Evolutionary conservation across 2,888 invertebrate genomes (phyloP).

Genomic region (Doris montereyensis): DNA sequence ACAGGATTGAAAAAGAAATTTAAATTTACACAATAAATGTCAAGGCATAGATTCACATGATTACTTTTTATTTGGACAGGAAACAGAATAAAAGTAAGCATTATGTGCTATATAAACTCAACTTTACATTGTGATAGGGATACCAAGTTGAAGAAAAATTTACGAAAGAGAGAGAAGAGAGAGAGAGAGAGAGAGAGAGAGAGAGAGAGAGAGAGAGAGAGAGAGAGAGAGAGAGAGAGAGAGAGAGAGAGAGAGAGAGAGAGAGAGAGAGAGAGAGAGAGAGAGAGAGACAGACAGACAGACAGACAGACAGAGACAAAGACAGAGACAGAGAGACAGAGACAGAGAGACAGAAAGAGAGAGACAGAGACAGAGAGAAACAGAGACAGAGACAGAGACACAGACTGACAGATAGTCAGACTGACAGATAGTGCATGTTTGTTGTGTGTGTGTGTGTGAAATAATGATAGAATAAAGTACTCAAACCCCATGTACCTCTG

Average conservation of each 20-base stretch:
- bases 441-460: no score
- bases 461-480: no score
- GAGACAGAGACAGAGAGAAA: neutral
- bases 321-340: neutral
- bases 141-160: neutral
- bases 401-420: neutral
- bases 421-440: no score
- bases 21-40: no score
- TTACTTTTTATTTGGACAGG: no score
- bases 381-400: neutral
- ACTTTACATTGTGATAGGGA: no score
- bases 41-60: no score
- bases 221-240: neutral
- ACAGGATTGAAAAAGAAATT: no score
- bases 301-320: neutral
- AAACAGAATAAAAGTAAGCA: no score
- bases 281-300: neutral
- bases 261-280: neutral
- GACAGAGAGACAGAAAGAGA: neutral
- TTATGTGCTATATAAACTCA: no score
- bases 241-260: neutral
- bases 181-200: neutral
- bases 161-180: neutral
- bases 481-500: conserved; percentile 59
- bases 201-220: neutral